Evolutionary conservation across 2,888 invertebrate species (phyloP).

Genomic region (Augochlorella aurata): DNA sequence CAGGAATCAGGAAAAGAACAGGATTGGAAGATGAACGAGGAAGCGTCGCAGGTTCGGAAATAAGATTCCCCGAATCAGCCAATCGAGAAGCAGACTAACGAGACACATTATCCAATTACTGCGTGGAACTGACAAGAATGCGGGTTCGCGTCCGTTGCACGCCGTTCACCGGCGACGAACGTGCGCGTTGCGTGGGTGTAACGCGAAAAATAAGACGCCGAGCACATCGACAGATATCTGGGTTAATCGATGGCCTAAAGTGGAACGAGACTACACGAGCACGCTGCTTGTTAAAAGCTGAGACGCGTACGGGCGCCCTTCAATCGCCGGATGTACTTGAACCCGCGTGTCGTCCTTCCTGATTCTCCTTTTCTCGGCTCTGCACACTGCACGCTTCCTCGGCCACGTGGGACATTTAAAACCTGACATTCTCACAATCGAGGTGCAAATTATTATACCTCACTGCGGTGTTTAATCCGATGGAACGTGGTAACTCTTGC

Average conservation of each 20-base stretch:
- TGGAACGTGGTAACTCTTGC: no score
- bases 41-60: slow-evolving; percentile 1
- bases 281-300: slow-evolving; percentile 14
- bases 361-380: not conserved
- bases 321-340: slow-evolving; percentile 8
- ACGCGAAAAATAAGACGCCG: slow-evolving; percentile 35
- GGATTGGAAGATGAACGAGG: not conserved
- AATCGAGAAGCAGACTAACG: slow-evolving; percentile 19
- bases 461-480: no score
- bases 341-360: not conserved
- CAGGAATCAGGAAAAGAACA: not conserved
- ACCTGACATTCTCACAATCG: not conserved
- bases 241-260: slow-evolving; percentile 62
- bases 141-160: slow-evolving; percentile 28
- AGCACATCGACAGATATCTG: slow-evolving; percentile 48
- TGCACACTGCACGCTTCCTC: not conserved
- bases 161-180: slow-evolving; percentile 20
- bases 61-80: slow-evolving; percentile 6
- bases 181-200: slow-evolving; percentile 43
- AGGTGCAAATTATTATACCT: not conserved
- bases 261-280: slow-evolving; percentile 50
- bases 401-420: not conserved
- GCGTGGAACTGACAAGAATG: slow-evolving; percentile 11
- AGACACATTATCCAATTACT: slow-evolving; percentile 37
- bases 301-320: not conserved